A percentile compares a stretch with the other conserved stretches of the same genome.
Evolutionary conservation across 2,113 vertebrate species (phyloP).

Genomic region (Sigmodon hispidus): DNA sequence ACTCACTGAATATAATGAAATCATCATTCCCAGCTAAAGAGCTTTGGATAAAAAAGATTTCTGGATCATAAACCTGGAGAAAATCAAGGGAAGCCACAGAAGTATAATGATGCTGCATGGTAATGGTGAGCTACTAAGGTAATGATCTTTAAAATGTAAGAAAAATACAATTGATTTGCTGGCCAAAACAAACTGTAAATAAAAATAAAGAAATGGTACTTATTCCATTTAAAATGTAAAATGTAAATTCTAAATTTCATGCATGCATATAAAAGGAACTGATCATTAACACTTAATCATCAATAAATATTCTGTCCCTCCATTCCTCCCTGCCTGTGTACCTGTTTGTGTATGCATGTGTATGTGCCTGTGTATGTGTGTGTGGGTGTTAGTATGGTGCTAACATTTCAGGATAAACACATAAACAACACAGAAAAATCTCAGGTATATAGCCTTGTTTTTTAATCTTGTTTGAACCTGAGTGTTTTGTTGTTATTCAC

Average conservation of each 20-base stretch:
- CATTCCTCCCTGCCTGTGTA: background rate
- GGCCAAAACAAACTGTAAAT: background rate
- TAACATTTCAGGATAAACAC: background rate
- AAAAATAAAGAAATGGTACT: background rate
- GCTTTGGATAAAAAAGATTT: conserved; percentile 47
- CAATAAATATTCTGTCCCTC: background rate
- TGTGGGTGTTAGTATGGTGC: background rate
- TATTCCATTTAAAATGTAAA: conserved; percentile 25
- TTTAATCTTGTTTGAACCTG: background rate
- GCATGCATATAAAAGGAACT: background rate
- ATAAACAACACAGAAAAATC: background rate
- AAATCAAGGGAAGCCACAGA: conserved; percentile 46
- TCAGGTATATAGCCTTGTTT: background rate
- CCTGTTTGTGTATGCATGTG: background rate
- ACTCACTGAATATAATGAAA: conserved; percentile 45
- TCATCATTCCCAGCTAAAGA: conserved; percentile 49
- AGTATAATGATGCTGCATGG: conserved; percentile 49
- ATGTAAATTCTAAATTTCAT: background rate
- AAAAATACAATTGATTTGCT: conserved; percentile 16
- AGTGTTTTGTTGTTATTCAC: background rate
- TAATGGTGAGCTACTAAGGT: conserved; percentile 44
- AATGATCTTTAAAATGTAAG: conserved; percentile 44
- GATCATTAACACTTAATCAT: background rate
- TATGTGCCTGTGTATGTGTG: background rate
- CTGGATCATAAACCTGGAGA: conserved; percentile 68